Evolutionary conservation across 2,113 vertebrate genomes (phyloP), one percentile per base, ranked within the genome.

Genomic region (Strigops habroptila): DNA sequence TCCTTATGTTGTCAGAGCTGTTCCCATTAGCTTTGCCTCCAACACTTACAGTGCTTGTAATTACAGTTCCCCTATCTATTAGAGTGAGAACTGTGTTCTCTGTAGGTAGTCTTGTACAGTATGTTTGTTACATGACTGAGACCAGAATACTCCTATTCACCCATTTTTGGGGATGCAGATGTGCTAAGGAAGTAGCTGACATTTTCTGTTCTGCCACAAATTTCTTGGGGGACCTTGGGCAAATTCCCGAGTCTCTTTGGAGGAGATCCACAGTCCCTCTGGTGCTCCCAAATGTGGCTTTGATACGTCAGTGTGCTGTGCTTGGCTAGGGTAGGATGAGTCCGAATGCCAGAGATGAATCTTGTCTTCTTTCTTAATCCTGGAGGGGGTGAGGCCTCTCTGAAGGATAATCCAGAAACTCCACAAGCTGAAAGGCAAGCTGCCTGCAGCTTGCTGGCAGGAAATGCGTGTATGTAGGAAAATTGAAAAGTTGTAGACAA

Each of bases 401-500:
- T 77, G 75, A 82, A 63, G 52, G 44, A 31, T 28, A 62, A 77
- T 33, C 49, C 75, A 95, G 63, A 28, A 90, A 69, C 82, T 83
- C 68, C 19, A 23, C 44, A 39, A 76, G 79, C 82, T 88, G 82
- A 44, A 59, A 83, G 88, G 75, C 95, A 90, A 86, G 8, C 68
- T 96, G 92, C 91, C 82, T 86, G 80, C 64, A 78, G 73, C 82
- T 86, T 0, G 0, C 59, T 86, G 43, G 60, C 86, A 80, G 76
- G 80, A 95, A 92, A 55, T 86, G 18, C n/a, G 48, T 64, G 8
- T 30, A 68, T 77, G 28, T 60, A 84, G 83, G 83, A 86, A 90
- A 96, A 70, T 12, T 78, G 83, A 86, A 96, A 96, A 81, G 80
- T 41, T 75, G 37, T 67, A 86, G 79, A 88, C 80, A 68, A 63